These are phyloP conservation scores for Pristionchus mayeri DNA, from an alignment of 2,888 invertebrate species.

Conservation along the genomic window DNA sequence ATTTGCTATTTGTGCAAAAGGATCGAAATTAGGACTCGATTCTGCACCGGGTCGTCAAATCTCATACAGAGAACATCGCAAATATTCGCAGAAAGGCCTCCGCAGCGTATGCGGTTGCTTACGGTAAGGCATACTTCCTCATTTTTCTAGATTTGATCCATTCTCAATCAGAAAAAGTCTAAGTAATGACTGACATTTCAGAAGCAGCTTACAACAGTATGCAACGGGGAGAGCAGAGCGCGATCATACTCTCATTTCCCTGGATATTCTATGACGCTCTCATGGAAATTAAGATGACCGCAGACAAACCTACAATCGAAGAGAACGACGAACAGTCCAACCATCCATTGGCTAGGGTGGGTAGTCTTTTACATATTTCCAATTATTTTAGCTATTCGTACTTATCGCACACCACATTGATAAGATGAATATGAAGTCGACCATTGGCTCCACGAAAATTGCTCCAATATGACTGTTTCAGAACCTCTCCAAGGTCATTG, in stretches of 20 bases:
- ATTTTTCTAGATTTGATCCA: too few relatives aligned
- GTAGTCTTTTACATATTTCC: too few relatives aligned
- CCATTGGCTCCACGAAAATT: too few relatives aligned
- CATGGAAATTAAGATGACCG: neutral
- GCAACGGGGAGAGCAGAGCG: neutral
- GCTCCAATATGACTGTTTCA: too few relatives aligned
- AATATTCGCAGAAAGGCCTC: neutral
- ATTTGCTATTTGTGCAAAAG: too few relatives aligned
- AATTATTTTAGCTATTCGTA: too few relatives aligned
- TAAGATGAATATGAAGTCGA: too few relatives aligned
- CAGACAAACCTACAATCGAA: neutral
- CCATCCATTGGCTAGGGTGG: neutral
- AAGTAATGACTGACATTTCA: neutral
- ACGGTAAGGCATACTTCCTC: neutral
- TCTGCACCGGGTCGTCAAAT: too few relatives aligned
- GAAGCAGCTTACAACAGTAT: neutral
- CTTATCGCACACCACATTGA: too few relatives aligned
- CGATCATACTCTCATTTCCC: neutral
- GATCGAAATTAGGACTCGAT: neutral
- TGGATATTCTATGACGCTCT: neutral
- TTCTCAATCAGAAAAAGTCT: too few relatives aligned
- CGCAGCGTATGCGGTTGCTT: neutral
- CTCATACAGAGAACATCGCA: too few relatives aligned
- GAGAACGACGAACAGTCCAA: neutral
- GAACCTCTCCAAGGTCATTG: neutral